Evolutionary conservation across 2,797 vertebrate genomes (phyloP).

Genomic region (Eulemur coronatus): DNA sequence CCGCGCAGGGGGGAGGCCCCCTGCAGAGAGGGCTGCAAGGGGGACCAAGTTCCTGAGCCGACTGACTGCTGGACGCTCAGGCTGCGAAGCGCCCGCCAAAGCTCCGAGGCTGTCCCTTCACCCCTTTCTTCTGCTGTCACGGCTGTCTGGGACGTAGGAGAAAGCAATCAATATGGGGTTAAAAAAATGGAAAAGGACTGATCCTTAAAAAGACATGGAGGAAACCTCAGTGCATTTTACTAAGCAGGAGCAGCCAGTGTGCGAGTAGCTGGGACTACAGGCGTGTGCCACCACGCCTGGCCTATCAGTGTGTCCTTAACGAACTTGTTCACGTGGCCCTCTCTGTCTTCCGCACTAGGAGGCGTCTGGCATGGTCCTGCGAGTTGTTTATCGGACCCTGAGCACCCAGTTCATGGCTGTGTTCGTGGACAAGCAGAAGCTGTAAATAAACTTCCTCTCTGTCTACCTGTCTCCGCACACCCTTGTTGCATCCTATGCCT

Average conservation of each 20-base stretch:
- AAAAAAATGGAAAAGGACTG: not conserved
- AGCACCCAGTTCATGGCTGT: not conserved
- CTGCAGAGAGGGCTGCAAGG: not conserved
- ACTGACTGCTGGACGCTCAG: not conserved
- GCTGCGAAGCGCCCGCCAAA: not conserved
- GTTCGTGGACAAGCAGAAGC: fast-evolving
- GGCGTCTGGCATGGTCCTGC: not conserved
- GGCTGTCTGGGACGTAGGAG: not conserved
- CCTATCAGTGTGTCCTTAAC: not conserved
- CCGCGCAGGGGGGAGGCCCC: not conserved
- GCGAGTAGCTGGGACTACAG: not conserved
- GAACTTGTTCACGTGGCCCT: fast-evolving
- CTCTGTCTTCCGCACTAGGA: not conserved
- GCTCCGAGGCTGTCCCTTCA: not conserved
- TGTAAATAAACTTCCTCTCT: fast-evolving
- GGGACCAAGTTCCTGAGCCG: constrained; percentile 45
- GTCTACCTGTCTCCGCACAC: fast-evolving
- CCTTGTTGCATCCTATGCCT: fast-evolving
- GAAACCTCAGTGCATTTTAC: no score
- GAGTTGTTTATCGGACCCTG: not conserved
- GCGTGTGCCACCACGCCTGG: no score
- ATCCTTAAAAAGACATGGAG: fast-evolving
- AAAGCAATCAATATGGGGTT: fast-evolving
- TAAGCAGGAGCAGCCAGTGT: not conserved
- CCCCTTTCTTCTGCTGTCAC: not conserved